phyloP scores from a whole-genome alignment of 2,888 invertebrate genomes.

The Drosophila infuscata region DNA sequence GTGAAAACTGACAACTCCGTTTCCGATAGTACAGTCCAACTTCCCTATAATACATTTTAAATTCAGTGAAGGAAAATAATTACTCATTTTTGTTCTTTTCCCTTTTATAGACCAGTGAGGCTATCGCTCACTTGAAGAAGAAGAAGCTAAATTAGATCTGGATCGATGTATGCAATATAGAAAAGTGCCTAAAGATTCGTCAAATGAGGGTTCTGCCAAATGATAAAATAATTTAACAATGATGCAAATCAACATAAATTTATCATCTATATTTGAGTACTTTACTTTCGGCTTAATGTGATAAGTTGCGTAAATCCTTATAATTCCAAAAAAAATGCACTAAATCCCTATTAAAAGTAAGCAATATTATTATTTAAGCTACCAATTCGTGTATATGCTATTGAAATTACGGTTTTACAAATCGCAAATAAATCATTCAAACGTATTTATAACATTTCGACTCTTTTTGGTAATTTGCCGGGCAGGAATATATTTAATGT shows the following conservation, averaged over 20 bases:
- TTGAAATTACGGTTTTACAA: background rate
- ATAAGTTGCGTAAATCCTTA: background rate
- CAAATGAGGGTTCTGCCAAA: constrained; percentile 7
- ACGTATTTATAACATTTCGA: background rate
- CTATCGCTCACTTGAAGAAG: constrained; percentile 31
- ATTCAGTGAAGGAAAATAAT: background rate
- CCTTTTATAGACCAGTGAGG: constrained; percentile 43
- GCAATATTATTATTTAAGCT: background rate
- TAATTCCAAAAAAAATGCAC: background rate
- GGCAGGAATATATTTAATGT: background rate
- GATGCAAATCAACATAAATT: background rate
- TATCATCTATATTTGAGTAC: background rate
- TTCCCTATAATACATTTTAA: background rate
- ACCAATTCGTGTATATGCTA: background rate
- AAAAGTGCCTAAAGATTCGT: constrained; percentile 2
- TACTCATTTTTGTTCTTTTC: background rate
- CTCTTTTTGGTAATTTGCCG: background rate
- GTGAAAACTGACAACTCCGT: background rate
- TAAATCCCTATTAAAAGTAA: background rate
- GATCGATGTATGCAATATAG: background rate
- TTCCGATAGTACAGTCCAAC: background rate
- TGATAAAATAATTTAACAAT: background rate
- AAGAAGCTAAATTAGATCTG: constrained; percentile 1
- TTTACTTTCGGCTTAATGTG: background rate
- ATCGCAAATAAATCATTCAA: constrained; percentile 3